Evolutionary conservation across 2,888 invertebrate genomes (phyloP), one percentile per base, ranked within the genome.

Genomic region (Electrophaes corylata): DNA sequence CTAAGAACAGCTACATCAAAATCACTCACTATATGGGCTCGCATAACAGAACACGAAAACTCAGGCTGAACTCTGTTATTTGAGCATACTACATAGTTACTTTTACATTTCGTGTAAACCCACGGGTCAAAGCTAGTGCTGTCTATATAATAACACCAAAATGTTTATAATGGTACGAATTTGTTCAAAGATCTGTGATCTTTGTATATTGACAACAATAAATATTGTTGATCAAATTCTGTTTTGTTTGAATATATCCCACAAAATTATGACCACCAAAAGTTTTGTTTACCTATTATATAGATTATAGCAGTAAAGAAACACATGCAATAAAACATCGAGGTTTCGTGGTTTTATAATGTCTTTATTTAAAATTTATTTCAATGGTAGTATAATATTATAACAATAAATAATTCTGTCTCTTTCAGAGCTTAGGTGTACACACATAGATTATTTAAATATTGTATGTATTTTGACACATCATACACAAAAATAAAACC

Each of bases 341-440:
- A 50, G 43, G 12, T 16, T 26, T 57, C 52, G 47, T 61, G 60
- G 60, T 76, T 69, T 82, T 77, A 72, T 43, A 10, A 23, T 83
- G 83, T 86, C 86, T 91, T 91, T 91, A 89, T 88, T 91, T 86
- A 88, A 88, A 90, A 85, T 87, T 86, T 72, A 84, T 82, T 84
- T 81, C 78, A 83, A 83, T 85, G 82, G 81, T 88, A 84, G 75
- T 88, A 83, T 86, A 60, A 35, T 60, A 54, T 60, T 59, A 86
- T 88, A 89, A 91, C 89, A 91, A 87, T 89, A 88, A 86, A 91
- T 89, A 90, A 83, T 84, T 88, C 79, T 87, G 81, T 77, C 84
- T 87, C 86, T 88, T 79, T 81, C 75, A 78, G 88, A 84, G 80
- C 83, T 84, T 52, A 83, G 83, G 78, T 85, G 61, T 67, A 85